A percentile compares a stretch with the other conserved stretches of the same genome.
Evolutionary conservation across 92 coral and sea anemone genomes (phyloP).

Genomic region (Plumapathes pennacea): DNA sequence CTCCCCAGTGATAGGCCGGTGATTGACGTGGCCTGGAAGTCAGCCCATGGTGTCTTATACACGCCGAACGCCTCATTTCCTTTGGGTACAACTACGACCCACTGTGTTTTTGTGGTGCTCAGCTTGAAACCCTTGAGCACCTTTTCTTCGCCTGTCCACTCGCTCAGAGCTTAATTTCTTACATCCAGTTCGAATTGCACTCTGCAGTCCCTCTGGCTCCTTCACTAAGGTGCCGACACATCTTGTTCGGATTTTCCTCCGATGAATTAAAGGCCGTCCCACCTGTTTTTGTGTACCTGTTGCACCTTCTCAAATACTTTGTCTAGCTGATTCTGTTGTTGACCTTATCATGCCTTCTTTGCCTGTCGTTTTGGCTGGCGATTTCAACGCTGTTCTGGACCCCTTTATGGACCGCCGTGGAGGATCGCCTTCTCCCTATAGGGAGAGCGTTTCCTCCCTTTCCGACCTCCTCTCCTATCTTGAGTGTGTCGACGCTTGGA

Average conservation of each 20-base stretch:
- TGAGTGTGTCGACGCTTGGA: no score
- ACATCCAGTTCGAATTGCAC: neutral
- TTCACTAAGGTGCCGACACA: neutral
- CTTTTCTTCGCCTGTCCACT: constrained; percentile 9
- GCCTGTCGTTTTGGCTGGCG: no score
- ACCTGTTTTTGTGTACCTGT: constrained; percentile 6
- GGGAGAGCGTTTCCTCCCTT: no score
- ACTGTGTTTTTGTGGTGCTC: constrained; percentile 1
- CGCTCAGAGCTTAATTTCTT: neutral
- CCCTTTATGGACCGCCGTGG: neutral
- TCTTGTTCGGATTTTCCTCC: constrained; percentile 9
- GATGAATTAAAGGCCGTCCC: neutral
- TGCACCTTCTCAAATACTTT: neutral
- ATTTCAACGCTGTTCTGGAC: constrained; percentile 7
- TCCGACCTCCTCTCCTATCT: no score
- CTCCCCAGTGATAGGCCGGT: neutral
- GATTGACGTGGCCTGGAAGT: neutral
- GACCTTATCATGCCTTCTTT: no score
- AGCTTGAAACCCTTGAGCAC: neutral
- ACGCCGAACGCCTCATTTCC: neutral
- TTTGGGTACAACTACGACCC: neutral
- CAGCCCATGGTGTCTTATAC: neutral
- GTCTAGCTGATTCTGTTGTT: constrained; percentile 2
- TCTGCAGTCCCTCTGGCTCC: neutral
- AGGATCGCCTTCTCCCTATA: constrained; percentile 1